These are phyloP conservation scores for Neodiprion fabricii DNA, from an alignment of 1,140 invertebrate species.

Conservation along the genomic window DNA sequence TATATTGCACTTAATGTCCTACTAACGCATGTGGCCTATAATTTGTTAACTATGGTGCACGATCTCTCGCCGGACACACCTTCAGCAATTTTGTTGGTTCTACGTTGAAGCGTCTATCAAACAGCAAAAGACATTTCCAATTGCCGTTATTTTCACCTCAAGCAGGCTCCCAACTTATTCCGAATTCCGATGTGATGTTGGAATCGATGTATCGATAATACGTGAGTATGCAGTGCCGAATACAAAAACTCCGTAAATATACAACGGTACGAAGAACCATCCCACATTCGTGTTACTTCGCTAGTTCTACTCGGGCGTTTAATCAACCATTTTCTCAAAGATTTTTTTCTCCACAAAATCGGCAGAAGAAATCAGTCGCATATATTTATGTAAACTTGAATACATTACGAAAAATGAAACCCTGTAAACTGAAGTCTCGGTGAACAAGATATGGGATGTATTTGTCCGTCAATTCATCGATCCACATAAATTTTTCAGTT, in stretches of 20 bases:
- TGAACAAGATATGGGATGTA: no score
- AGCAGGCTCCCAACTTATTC: neutral
- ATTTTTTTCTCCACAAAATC: no score
- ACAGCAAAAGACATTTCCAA: neutral
- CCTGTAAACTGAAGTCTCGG: no score
- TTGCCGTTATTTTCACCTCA: slow-evolving; percentile 5
- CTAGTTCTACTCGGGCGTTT: no score
- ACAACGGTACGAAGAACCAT: neutral
- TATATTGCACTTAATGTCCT: neutral
- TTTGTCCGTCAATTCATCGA: no score
- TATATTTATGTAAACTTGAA: no score
- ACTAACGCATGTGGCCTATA: neutral
- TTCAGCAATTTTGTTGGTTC: neutral
- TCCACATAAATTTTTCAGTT: no score
- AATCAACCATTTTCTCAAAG: no score
- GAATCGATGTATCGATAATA: neutral
- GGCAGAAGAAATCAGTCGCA: no score
- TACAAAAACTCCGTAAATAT: neutral
- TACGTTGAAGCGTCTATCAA: neutral
- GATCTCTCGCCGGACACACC: neutral
- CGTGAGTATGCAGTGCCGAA: neutral
- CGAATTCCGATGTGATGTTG: neutral
- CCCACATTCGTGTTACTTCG: neutral
- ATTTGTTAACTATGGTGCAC: neutral
- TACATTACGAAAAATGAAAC: no score